phyloP scores from a whole-genome alignment of 2,113 vertebrate genomes.

The Megaceryle torquata region DNA sequence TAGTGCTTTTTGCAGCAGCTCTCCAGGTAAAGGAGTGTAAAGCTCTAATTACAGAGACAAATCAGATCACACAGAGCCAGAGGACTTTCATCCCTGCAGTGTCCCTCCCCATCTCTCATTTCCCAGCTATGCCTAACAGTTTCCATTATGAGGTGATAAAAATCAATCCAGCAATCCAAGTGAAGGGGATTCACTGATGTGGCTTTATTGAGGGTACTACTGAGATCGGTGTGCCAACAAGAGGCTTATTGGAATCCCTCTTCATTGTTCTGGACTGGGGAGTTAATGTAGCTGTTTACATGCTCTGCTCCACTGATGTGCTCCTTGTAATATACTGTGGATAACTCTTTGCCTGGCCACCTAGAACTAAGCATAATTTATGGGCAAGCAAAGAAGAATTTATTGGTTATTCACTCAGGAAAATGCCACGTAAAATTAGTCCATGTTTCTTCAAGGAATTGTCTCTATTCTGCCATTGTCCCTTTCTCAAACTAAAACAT shows the following conservation, averaged over 20 bases:
- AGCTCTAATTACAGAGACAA: background rate
- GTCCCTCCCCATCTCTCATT: background rate
- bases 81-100: background rate
- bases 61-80: background rate
- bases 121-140: background rate
- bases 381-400: background rate
- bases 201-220: background rate
- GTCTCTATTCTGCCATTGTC: background rate
- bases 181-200: background rate
- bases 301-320: background rate
- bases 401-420: background rate
- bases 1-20: background rate
- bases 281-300: background rate
- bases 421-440: background rate
- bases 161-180: background rate
- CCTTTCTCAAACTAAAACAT: background rate
- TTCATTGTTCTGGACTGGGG: background rate
- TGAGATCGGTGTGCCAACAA: background rate
- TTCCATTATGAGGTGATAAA: background rate
- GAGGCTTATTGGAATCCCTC: background rate
- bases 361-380: background rate
- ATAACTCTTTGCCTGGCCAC: background rate
- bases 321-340: background rate
- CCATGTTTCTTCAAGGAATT: background rate
- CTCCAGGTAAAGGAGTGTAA: background rate